Evolutionary conservation across 2,113 vertebrate species (phyloP).

Genomic region (Mus pahari): DNA sequence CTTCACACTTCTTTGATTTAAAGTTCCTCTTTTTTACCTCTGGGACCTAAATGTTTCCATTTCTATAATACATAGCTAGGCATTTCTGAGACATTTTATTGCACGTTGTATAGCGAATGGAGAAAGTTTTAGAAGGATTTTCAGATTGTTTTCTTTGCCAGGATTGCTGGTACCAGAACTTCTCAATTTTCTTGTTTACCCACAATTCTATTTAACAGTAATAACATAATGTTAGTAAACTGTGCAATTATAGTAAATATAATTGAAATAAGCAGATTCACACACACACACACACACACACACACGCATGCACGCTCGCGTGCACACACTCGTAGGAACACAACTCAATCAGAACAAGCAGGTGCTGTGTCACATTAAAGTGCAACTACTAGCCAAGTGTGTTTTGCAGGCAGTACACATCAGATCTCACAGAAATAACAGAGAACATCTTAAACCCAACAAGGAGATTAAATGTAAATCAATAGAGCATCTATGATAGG

Average conservation of each 20-base stretch:
- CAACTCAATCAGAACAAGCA: not conserved
- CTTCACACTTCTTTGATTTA: conserved; percentile 32
- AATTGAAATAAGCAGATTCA: not conserved
- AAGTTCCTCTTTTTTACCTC: not conserved
- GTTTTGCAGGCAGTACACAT: not conserved
- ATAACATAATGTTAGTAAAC: not conserved
- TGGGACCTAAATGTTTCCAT: conserved; percentile 12
- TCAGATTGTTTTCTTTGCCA: not conserved
- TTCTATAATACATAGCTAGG: conserved; percentile 21
- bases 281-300: not conserved
- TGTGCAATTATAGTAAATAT: conserved; percentile 17
- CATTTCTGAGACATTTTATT: conserved; percentile 39
- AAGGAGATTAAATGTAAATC: not conserved
- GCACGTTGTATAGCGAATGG: not conserved
- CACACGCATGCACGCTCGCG: not conserved
- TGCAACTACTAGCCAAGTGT: not conserved
- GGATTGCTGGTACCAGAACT: not conserved
- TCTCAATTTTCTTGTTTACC: conserved; percentile 26
- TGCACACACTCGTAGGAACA: not conserved
- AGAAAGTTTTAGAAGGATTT: conserved; percentile 40
- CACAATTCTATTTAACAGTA: not conserved
- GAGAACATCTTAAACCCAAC: not conserved
- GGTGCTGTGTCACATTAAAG: not conserved
- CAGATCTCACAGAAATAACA: not conserved
- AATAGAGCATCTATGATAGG: not conserved